These are phyloP conservation scores for Perca flavescens DNA, from an alignment of 2,113 vertebrate genomes.

Conservation along the genomic window DNA sequence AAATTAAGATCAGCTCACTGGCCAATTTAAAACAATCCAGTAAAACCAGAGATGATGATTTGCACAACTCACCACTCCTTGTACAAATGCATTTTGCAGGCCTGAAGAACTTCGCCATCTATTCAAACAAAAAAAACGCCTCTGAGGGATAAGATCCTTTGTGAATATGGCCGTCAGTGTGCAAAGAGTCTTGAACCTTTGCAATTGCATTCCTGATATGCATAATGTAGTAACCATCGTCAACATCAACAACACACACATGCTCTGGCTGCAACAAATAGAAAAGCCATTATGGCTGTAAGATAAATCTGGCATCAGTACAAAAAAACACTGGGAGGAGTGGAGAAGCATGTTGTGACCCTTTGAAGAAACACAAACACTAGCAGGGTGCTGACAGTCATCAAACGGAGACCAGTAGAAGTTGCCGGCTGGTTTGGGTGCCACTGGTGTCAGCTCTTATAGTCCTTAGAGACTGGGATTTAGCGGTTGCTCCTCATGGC, in stretches of 20 bases:
- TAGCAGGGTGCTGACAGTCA: slow-evolving; percentile 24
- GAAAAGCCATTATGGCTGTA: slow-evolving; percentile 13
- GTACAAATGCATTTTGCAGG: neutral
- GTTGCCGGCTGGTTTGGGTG: slow-evolving; percentile 9
- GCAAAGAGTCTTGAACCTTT: slow-evolving; percentile 8
- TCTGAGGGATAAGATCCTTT: neutral
- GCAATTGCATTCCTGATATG: neutral
- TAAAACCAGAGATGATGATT: neutral
- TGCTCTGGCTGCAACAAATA: neutral
- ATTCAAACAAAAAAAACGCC: neutral
- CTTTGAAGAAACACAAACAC: slow-evolving; percentile 20
- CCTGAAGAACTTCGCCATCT: neutral
- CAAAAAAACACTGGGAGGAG: slow-evolving; percentile 23
- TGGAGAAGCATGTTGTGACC: slow-evolving; percentile 28
- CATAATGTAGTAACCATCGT: slow-evolving; percentile 15
- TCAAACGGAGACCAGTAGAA: slow-evolving; percentile 15
- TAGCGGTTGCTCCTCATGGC: slow-evolving; percentile 85
- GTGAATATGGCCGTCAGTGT: neutral
- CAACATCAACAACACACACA: slow-evolving; percentile 2
- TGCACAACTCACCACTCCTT: neutral
- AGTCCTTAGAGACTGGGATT: slow-evolving; percentile 32
- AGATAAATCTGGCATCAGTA: slow-evolving; percentile 26
- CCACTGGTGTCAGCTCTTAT: neutral
- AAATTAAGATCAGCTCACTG: neutral
- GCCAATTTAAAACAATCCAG: neutral